Evolutionary conservation across 1,140 invertebrate species (phyloP), one percentile per base, ranked within the genome.

Genomic region (Bombus ignitus): DNA sequence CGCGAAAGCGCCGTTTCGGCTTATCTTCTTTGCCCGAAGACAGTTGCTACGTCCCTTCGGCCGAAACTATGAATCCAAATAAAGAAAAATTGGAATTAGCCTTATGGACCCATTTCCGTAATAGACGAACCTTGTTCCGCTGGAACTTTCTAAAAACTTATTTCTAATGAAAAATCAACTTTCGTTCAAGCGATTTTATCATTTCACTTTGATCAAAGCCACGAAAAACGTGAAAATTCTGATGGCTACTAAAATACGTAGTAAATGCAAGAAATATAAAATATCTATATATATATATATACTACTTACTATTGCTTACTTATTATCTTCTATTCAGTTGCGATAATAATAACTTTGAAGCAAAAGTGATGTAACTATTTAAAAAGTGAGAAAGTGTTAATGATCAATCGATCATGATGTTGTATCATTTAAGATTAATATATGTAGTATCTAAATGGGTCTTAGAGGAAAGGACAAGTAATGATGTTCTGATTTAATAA

Each of bases 1-100:
- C 84, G 87, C 87, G 84, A 57, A 65, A 57, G 53, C 78, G 28
- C 35, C 76, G 84, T 90, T 89, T 82, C 81, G 39, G 47, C 89
- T 89, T 88, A 91, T 88, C 89, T 90, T 62, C 47, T 37, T 65
- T 10, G 57, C 77, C 76, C 37, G 53, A 47, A 72, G 83, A 72
- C 76, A 47, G 76, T 79, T 15, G 9, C 15, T n/a, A 3, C 32
- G 10, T 28, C 22, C 25, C 15, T n/a, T 28, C 37, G 32, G 8
- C 9, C 9, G 32, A 10, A 39, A 39, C 35, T 28, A 9, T 44
- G 66, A 22, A 47, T 72, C 32, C 32, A 39, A 68, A 84, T 84
- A 62, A 72, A 72, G 68, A 70, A 65, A 78, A 85, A 72, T 70
- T 28, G 32, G 66, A 79, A 84, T 85, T 73, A 85, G 42, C n/a